Base-by-base conservation (phyloP, 23 tunicate species). In the Styela clava region DNA sequence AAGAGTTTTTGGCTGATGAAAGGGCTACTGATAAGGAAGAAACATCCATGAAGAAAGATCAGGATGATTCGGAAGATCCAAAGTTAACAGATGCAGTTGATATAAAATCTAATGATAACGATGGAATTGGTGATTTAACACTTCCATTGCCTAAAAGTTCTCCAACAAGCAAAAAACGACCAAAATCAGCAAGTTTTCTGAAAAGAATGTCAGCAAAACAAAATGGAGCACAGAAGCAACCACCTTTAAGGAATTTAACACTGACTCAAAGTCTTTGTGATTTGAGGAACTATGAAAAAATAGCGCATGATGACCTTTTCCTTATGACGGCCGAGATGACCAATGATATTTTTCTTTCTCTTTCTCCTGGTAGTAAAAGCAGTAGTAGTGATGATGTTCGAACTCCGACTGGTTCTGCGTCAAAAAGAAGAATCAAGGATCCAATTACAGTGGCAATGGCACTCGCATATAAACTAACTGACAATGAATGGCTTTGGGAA, bases 401-500 rank as follows among this genome's bases (percentile, higher is more conserved):
- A 9, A 76, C 65, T 7, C 81, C 65, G 21, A 23, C 31, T 24
- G 81, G 81, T 25, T 76, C 81, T 51, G 81, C 81, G 12, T 31
- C 78, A 18, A 76, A 44, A 52, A 76, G 65, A 76, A 25, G 26
- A 52, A 76, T 76, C 24, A 76, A 76, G 26, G 81, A 76, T 29
- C 81, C 81, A n/a, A 76, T 76, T 73, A 18, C 79, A 56, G 52
- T 88, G 7, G 93, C 87, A 73, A 70, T 69, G 36, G 98, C 88
- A 24, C 34, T 93, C 37, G 62, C 93, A 20, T 87, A 93, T 78
- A 93, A 93, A 81, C 87, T 93, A 3, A 78, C 64, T 33, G 88
- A 87, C 74, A 85, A 93, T 74, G 98, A 93, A 33, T 93, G 81
- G 79, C 70, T 93, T 67, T 93, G 98, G 98, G 98, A 93, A 81